Evolutionary conservation across 2,797 vertebrate species (phyloP), one percentile per base, ranked within the genome.

Genomic region (Euphonia xanthogaster): DNA sequence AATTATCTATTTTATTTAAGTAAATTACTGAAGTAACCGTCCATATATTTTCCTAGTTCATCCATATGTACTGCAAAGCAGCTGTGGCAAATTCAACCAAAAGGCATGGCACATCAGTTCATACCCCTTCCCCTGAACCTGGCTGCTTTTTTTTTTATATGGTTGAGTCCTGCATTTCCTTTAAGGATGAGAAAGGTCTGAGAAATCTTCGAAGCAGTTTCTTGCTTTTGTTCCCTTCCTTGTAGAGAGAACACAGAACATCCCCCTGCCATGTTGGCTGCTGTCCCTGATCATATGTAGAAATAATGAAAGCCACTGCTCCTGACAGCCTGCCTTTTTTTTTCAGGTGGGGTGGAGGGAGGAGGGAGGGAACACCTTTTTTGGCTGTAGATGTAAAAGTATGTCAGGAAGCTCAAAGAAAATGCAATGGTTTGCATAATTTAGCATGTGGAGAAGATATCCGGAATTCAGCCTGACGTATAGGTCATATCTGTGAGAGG

Each of bases 271-370:
- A 10, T 1, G 0, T 8, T 79, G 44, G 21, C 16, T 86, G 48
- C 72, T 51, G 6, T 78, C n/a, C 54, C n/a, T 42, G 39, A 37
- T 58, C 10, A 7, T 10, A 22, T 4, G 6, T 18, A 24, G 44
- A 82, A 73, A 54, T 73, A 51, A 48, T n/a, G 35, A 71, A 9
- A 82, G 25, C 12, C 20, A 4, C 51, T 73, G 57, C 14, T 82
- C 11, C 83, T 73, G 33, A 30, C 45, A 74, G 27, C 30, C 16
- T 82, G 37, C 21, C 15, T 22, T 22, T 54, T 54, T 54, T 48
- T 48, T 48, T 30, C 31, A 1, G 10, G 27, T 7, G 4, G 3
- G 9, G 21, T 4, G 5, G 20, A 2, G 9, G 3, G 1, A 1
- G 6, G 5, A 24, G 1, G 6, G 4, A 4, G 5, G 4, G 28